These are phyloP conservation scores for Ormyrus thymus DNA, from an alignment of 2,888 invertebrate species.

Conservation along the genomic window DNA sequence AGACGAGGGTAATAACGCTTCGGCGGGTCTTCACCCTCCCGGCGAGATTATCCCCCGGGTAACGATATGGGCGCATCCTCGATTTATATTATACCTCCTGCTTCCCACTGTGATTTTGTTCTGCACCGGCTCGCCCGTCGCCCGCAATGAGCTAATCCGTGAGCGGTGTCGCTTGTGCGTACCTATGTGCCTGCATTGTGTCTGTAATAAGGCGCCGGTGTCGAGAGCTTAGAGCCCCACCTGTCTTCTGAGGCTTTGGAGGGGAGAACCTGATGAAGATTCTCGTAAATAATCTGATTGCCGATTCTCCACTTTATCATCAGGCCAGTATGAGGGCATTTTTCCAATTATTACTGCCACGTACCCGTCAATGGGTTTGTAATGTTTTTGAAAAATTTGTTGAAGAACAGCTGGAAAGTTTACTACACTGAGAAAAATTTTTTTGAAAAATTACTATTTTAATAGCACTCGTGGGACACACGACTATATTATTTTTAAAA, in stretches of 20 bases:
- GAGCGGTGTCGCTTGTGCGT: constrained; percentile 14
- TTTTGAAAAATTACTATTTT: too few relatives aligned
- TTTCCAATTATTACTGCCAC: too few relatives aligned
- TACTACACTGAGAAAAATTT: too few relatives aligned
- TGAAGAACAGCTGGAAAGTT: too few relatives aligned
- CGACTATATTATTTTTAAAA: too few relatives aligned
- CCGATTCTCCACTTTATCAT: too few relatives aligned
- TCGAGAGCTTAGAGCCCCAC: constrained; percentile 6
- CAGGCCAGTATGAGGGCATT: too few relatives aligned
- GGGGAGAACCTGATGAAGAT: too few relatives aligned
- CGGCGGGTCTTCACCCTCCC: background rate
- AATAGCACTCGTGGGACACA: too few relatives aligned
- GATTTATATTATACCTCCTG: constrained; percentile 11
- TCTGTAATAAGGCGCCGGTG: constrained; percentile 27
- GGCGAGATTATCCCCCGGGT: constrained; percentile 51
- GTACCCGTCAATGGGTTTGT: too few relatives aligned
- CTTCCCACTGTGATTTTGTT: constrained; percentile 56
- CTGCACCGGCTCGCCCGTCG: background rate
- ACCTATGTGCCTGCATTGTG: background rate
- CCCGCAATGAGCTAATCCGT: constrained; percentile 46
- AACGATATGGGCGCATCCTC: constrained; percentile 24
- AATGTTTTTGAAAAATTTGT: too few relatives aligned
- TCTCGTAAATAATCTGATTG: too few relatives aligned
- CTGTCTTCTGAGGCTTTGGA: constrained; percentile 10
- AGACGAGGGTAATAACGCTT: constrained; percentile 16